These are phyloP conservation scores for Poliocrania exsul DNA, from an alignment of 2,797 vertebrate genomes.

Conservation along the genomic window DNA sequence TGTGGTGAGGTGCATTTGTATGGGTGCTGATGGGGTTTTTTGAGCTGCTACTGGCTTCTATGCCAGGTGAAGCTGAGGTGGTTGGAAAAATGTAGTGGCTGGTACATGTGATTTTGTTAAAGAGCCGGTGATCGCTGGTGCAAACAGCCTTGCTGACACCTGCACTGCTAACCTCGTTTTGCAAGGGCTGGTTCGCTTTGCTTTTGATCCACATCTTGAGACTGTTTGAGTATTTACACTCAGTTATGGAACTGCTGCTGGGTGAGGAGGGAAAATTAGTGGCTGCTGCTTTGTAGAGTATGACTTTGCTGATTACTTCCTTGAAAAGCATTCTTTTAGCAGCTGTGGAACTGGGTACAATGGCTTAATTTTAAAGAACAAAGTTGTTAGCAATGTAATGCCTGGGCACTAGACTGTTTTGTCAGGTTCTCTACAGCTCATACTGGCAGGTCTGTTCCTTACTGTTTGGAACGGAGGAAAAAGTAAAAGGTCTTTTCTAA, in stretches of 20 bases:
- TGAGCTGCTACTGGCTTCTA: not conserved
- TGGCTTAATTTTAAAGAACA: not conserved
- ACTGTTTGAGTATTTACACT: not conserved
- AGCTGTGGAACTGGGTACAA: not conserved
- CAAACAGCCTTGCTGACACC: not conserved
- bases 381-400: not conserved
- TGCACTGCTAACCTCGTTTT: not conserved
- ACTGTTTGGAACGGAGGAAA: not conserved
- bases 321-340: not conserved
- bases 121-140: not conserved
- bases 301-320: rapidly evolving
- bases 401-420: not conserved
- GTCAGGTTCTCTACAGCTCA: not conserved
- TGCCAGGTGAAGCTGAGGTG: not conserved
- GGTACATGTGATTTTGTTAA: not conserved
- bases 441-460: not conserved
- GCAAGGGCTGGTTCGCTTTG: not conserved
- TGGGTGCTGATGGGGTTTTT: not conserved
- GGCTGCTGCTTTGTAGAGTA: not conserved
- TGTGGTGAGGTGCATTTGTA: not conserved
- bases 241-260: not conserved
- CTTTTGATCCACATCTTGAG: not conserved
- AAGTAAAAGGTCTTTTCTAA: not conserved
- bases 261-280: not conserved
- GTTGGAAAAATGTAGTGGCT: not conserved